phyloP scores from a whole-genome alignment of 2,113 vertebrate species.

The Peromyscus leucopus region DNA sequence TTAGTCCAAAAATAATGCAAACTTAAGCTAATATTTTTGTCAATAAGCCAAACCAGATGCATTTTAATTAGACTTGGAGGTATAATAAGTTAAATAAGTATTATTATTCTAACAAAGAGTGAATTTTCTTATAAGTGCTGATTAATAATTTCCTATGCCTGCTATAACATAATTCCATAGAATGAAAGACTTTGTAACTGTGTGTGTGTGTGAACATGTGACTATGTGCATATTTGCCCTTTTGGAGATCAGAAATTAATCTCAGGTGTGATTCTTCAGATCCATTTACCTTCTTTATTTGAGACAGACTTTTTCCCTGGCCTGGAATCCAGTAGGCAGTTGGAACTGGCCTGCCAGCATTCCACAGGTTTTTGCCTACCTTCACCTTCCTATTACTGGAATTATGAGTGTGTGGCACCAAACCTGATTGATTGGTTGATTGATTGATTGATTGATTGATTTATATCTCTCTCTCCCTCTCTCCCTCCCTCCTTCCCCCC shows the following conservation, averaged over 20 bases:
- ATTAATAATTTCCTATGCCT: neutral
- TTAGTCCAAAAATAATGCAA: neutral
- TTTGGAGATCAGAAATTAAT: neutral
- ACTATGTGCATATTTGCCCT: neutral
- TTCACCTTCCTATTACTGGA: neutral
- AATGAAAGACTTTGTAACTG: neutral
- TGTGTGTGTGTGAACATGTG: neutral
- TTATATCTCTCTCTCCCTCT: no score
- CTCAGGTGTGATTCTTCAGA: neutral
- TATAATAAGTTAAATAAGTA: neutral
- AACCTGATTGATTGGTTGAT: neutral
- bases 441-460: no score
- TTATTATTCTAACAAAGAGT: neutral
- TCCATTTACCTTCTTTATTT: neutral
- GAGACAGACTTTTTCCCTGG: neutral
- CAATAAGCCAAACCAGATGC: neutral
- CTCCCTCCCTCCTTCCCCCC: no score
- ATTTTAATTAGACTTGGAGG: neutral
- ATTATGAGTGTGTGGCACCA: no score
- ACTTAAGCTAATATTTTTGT: neutral
- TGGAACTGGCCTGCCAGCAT: neutral
- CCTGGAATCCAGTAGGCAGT: neutral
- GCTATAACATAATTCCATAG: neutral
- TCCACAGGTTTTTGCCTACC: no score
- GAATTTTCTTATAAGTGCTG: neutral